These are phyloP conservation scores for Hystrix cristata DNA, from an alignment of 2,113 vertebrate species.

Conservation along the genomic window DNA sequence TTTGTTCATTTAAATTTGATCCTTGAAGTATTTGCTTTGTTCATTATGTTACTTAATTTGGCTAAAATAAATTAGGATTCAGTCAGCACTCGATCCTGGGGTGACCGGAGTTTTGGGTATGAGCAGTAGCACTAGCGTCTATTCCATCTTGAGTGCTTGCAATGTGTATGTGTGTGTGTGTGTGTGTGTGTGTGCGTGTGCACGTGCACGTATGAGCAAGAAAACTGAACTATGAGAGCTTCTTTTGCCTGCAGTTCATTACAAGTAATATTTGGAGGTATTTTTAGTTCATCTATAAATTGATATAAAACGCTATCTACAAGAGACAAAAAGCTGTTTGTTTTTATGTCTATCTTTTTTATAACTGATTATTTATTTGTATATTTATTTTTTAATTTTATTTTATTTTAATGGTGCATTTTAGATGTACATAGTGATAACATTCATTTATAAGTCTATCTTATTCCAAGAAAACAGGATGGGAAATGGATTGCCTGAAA, in stretches of 20 bases:
- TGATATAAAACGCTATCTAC: constrained; percentile 3
- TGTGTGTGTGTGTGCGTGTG: not conserved
- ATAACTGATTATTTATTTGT: not conserved
- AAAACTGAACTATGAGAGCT: constrained; percentile 30
- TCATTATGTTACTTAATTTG: constrained; percentile 69
- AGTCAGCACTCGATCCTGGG: constrained; percentile 58
- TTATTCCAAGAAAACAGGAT: not conserved
- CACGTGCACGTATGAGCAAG: not conserved
- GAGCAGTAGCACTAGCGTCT: not conserved
- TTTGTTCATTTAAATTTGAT: constrained; percentile 76
- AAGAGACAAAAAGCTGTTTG: constrained; percentile 14
- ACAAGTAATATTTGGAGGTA: not conserved
- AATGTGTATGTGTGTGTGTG: not conserved
- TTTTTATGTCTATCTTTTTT: not conserved
- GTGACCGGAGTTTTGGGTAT: constrained; percentile 51
- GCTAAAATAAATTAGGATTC: constrained; percentile 72
- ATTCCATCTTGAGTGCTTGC: not conserved
- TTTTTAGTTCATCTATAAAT: constrained; percentile 52
- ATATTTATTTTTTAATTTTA: no score
- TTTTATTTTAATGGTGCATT: no score
- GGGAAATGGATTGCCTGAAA: constrained; percentile 7
- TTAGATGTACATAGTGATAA: no score
- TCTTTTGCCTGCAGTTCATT: constrained; percentile 45
- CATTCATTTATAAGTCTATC: not conserved
- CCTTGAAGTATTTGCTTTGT: constrained; percentile 77